phyloP scores from a whole-genome alignment of 2,113 vertebrate species.

The Brachyistius frenatus region DNA sequence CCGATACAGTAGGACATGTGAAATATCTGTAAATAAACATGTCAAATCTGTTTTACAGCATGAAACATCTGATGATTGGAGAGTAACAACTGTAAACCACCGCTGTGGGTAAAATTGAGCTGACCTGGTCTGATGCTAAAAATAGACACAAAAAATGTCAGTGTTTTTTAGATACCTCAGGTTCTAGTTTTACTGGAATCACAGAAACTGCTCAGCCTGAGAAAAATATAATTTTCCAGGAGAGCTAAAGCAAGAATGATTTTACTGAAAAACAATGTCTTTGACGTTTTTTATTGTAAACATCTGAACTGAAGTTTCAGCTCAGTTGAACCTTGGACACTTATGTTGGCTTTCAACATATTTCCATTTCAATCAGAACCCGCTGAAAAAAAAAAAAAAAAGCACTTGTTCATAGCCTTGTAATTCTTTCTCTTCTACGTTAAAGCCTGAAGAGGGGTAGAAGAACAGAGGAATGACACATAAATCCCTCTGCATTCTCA shows the following conservation, averaged over 20 bases:
- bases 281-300: neutral
- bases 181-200: neutral
- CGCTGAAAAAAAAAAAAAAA: conserved; percentile 58
- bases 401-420: conserved; percentile 48
- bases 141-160: neutral
- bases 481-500: conserved; percentile 72
- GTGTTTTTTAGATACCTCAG: no score
- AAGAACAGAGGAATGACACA: conserved; percentile 63
- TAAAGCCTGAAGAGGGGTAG: conserved; percentile 32
- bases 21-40: neutral
- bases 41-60: conserved; percentile 16
- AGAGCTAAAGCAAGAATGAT: neutral
- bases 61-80: neutral
- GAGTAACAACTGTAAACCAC: conserved; percentile 6
- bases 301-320: neutral
- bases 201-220: neutral
- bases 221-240: neutral
- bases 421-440: conserved; percentile 60
- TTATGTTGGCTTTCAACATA: conserved; percentile 16
- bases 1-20: neutral
- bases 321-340: conserved; percentile 17
- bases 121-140: neutral
- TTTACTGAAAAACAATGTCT: conserved; percentile 15
- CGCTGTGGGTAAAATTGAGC: conserved; percentile 30
- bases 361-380: conserved; percentile 43